These are phyloP conservation scores for Tachyglossus aculeatus DNA, from an alignment of 2,797 vertebrate species.

Conservation along the genomic window DNA sequence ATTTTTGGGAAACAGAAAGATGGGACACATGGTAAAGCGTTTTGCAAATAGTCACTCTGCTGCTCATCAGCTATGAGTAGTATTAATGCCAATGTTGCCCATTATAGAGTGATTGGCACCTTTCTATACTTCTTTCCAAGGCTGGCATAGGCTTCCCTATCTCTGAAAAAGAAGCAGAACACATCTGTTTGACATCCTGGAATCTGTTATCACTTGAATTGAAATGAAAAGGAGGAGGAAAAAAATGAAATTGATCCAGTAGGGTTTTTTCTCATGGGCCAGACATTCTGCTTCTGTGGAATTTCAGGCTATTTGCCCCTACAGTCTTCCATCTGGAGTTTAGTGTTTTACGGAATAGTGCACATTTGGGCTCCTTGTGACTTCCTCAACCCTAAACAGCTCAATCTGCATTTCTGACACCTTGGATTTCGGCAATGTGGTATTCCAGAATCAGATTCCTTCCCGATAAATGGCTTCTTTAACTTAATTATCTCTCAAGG, in stretches of 20 bases:
- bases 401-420: not conserved
- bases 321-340: not conserved
- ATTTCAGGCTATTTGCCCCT: not conserved
- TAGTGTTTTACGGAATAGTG: not conserved
- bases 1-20: too few relatives aligned
- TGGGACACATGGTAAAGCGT: too few relatives aligned
- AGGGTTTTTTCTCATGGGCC: not conserved
- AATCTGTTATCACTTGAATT: not conserved
- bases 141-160: not conserved
- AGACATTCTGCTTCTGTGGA: not conserved
- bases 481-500: slow-evolving; percentile 29
- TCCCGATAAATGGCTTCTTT: slow-evolving; percentile 27
- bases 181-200: too few relatives aligned
- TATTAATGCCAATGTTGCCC: too few relatives aligned
- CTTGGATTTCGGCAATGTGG: slow-evolving; percentile 3
- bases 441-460: slow-evolving; percentile 1
- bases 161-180: not conserved
- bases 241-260: not conserved
- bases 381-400: slow-evolving; percentile 1
- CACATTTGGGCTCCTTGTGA: not conserved
- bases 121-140: slow-evolving; percentile 29
- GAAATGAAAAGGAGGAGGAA: slow-evolving; percentile 4
- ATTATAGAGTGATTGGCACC: too few relatives aligned
- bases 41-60: too few relatives aligned
- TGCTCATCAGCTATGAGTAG: too few relatives aligned